A percentile compares a stretch with the other conserved stretches of the same genome.
Conservation (phyloP, 2,113 vertebrate species). For the Cebidichthys violaceus region DNA sequence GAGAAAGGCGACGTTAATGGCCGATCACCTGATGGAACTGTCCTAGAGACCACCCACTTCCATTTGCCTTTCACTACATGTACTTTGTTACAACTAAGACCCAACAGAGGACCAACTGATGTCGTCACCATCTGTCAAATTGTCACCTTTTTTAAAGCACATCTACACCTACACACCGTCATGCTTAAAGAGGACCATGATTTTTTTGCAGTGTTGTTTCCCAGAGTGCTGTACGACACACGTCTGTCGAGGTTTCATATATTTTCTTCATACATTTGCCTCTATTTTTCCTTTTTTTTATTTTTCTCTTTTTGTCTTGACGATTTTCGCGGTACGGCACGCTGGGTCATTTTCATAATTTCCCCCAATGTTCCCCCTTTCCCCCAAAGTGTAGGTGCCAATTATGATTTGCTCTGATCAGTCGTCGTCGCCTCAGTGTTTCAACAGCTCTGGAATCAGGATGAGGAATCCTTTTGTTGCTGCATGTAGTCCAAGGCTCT, state of each 20-base stretch:
- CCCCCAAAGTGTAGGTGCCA: conserved; percentile 64
- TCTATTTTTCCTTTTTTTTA: conserved; percentile 29
- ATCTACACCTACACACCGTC: conserved; percentile 57
- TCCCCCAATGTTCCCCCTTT: conserved; percentile 32
- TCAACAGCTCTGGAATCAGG: conserved; percentile 50
- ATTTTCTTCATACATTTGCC: conserved; percentile 57
- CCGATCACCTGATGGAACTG: conserved; percentile 62
- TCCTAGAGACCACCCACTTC: conserved; percentile 59
- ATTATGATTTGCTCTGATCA: conserved; percentile 53
- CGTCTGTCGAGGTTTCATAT: conserved; percentile 60
- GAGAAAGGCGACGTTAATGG: conserved; percentile 87
- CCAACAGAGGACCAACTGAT: conserved; percentile 83
- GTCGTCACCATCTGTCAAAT: conserved; percentile 69
- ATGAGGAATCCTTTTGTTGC: conserved; percentile 64
- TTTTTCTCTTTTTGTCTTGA: conserved; percentile 35
- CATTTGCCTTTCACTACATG: conserved; percentile 78
- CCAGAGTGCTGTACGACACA: conserved; percentile 68
- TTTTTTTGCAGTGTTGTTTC: conserved; percentile 71
- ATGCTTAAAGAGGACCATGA: conserved; percentile 73
- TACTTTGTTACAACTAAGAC: conserved; percentile 79
- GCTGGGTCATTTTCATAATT: conserved; percentile 50
- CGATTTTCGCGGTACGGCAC: conserved; percentile 56
- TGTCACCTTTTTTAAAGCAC: conserved; percentile 66
- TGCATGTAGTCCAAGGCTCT: conserved; percentile 72
- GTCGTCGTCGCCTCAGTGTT: conserved; percentile 54